Conservation (phyloP, 2,797 vertebrate species). For the Diglossa cyanea region DNA sequence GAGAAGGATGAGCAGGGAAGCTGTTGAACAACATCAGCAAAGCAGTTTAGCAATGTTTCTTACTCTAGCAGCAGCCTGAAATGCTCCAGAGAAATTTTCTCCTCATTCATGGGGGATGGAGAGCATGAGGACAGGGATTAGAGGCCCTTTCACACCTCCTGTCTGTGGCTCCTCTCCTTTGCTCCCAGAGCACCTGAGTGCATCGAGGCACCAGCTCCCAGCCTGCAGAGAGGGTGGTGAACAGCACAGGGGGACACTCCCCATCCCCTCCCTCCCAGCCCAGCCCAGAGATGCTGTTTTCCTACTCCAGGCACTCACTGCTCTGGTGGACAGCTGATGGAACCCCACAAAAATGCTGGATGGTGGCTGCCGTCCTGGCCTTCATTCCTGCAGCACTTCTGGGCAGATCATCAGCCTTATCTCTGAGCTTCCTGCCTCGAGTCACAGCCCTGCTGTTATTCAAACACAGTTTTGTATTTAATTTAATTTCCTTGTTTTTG, state of each 20-base stretch:
- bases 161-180: background rate
- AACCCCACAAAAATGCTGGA: background rate
- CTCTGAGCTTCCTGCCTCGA: constrained; percentile 60
- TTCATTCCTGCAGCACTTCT: background rate
- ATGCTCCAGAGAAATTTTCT: background rate
- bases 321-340: background rate
- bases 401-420: constrained; percentile 59
- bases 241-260: background rate
- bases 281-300: background rate
- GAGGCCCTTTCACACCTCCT: background rate
- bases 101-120: background rate
- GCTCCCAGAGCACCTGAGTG: background rate
- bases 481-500: constrained; percentile 72
- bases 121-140: background rate
- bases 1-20: background rate
- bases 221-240: background rate
- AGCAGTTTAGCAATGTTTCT: background rate
- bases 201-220: background rate
- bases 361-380: background rate
- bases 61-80: background rate
- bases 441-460: constrained; percentile 52
- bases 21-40: background rate
- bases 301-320: background rate
- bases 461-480: constrained; percentile 47
- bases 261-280: background rate